Evolutionary conservation across 2,888 invertebrate genomes (phyloP).

Genomic region (Abrostola triplasia): DNA sequence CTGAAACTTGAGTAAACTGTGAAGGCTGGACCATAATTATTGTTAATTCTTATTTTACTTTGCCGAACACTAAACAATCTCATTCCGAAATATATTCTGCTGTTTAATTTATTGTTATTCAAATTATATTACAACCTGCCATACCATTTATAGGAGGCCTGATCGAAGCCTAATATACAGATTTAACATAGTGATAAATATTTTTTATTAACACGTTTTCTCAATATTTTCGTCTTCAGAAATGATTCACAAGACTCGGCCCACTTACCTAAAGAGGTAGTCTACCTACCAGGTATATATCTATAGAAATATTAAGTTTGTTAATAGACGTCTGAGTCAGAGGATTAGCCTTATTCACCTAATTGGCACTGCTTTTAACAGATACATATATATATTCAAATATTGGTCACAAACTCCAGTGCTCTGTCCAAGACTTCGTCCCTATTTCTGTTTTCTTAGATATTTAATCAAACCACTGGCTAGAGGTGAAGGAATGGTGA

Average conservation of each 20-base stretch:
- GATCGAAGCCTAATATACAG: neutral
- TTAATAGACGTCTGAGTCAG: slow-evolving; percentile 31
- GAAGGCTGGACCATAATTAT: no score
- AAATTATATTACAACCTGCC: no score
- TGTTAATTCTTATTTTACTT: no score
- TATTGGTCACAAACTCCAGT: neutral
- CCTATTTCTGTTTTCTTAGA: no score
- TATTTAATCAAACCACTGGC: no score
- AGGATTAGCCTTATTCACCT: slow-evolving; percentile 26
- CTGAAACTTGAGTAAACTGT: no score
- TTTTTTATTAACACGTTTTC: slow-evolving; percentile 34
- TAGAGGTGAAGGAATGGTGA: neutral
- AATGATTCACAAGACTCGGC: slow-evolving; percentile 40
- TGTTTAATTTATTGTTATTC: no score
- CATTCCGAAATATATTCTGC: no score
- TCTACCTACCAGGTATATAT: slow-evolving; percentile 12
- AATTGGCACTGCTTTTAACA: slow-evolving; percentile 12
- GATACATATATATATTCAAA: neutral
- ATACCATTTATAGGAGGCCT: neutral
- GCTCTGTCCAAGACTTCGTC: no score
- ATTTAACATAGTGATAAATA: slow-evolving; percentile 19
- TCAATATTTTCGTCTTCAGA: slow-evolving; percentile 23
- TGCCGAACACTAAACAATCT: no score
- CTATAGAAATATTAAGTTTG: slow-evolving; percentile 17
- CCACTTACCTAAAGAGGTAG: slow-evolving; percentile 41